Base-by-base conservation (phyloP, 2,888 invertebrate genomes). In the Dolichopus griseipennis region DNA sequence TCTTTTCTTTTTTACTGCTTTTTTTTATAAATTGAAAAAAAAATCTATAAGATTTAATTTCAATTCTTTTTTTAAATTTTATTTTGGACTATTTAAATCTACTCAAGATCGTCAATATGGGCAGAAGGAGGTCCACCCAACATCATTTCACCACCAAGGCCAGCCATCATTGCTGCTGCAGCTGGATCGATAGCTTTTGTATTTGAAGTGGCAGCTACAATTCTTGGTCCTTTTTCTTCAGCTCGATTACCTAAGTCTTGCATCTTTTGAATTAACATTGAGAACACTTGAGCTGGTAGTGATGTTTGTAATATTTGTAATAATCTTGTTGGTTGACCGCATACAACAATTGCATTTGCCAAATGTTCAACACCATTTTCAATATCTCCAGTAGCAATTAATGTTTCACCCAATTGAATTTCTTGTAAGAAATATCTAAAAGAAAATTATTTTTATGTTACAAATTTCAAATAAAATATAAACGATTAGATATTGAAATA, bases 311-410 rank as follows among this genome's bases (percentile, higher is more conserved):
- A 86, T 70, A 81, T 79, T 75, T 81, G 81, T 66, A 82, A 72
- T 18, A 82, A 73, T 67, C 80, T 78, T 65, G 80, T 78, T 34
- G 82, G 81, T 73, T 98, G 96, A 15, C 96, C 97, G 79, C 98
- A 98, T 34, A 98, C 93, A 5, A 95, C 92, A n/a, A 99, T 93
- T 10, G 98, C 98, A 82, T 95, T 96, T 64, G 94, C 93, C 73
- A 99, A 87, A 83, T 98, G 98, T 80, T 97, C 95, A 66, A 97
- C 93, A 61, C 96, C 98, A 65, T 88, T 90, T 73, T 96, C 93
- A 70, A 93, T 81, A 76, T 95, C 91, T 18, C 95, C 95, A n/a
- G 87, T 87, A 18, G 90, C 89, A 74, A 97, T 83, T 71, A 95
- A 81, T 77, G 94, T 93, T 81, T 99, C 98, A 64, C 98, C 98